Percentiles rank a stretch among this genome's conserved stretches.
These are phyloP conservation scores for Hozukius guyotensis DNA, from an alignment of 2,797 vertebrate species.

Conservation along the genomic window DNA sequence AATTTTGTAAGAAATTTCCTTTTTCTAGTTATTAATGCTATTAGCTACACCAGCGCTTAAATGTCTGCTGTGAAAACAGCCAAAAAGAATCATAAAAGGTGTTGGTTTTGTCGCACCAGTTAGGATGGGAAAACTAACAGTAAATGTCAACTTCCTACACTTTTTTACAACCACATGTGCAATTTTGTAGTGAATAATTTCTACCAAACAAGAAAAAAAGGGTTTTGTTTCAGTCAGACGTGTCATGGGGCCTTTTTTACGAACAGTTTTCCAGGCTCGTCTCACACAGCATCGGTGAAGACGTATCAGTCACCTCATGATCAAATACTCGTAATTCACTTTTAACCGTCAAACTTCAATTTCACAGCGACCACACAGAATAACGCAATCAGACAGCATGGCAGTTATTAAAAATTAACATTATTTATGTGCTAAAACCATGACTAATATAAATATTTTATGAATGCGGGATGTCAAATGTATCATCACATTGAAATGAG, in stretches of 20 bases:
- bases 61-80: neutral
- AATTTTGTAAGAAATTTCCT: neutral
- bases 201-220: neutral
- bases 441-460: constrained; percentile 39
- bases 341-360: constrained; percentile 37
- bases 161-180: neutral
- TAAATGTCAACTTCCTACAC: neutral
- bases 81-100: neutral
- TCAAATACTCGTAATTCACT: constrained; percentile 58
- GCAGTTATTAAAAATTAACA: constrained; percentile 36
- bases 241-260: neutral
- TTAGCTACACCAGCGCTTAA: neutral
- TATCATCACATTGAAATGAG: neutral
- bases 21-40: too few relatives aligned
- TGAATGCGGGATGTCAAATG: constrained; percentile 2
- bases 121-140: neutral
- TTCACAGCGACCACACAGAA: constrained; percentile 28
- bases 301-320: constrained; percentile 26
- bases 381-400: constrained; percentile 26
- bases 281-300: constrained; percentile 28
- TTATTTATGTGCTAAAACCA: constrained; percentile 34
- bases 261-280: neutral
- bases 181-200: neutral
- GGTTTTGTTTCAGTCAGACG: neutral
- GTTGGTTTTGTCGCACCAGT: too few relatives aligned